Evolutionary conservation across 2,888 invertebrate species (phyloP), one percentile per base, ranked within the genome.

Genomic region (Spialia ferax): DNA sequence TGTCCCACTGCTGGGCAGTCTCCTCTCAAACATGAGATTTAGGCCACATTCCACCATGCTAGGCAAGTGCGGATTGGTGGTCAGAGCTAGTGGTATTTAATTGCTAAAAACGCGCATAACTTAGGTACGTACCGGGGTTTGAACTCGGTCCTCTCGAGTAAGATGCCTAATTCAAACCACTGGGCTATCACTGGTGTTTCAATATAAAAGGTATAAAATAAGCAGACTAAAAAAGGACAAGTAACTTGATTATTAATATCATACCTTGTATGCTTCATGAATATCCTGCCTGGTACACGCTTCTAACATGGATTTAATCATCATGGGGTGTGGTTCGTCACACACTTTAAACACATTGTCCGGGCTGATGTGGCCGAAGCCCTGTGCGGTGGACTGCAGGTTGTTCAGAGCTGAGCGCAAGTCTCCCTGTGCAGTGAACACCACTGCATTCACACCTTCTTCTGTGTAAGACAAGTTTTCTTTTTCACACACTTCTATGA

Each of bases 391-490:
- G 97, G 89, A 77, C 89, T 99, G 99, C 64, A 99, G 91, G 94
- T 99, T 99, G 91, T 99, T 99, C 55, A 99, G 94, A 0, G 97
- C 99, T 82, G 99, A 98, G 77, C 99, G 95, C 97, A 99, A 97
- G 88, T 99, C 99, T 0, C 99, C 99, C 91, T 99, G 99, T 0
- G 99, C 98, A 0, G 99, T 99, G 88, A 99, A 99, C 29, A 99
- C 97, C 72, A 99, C 96, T 0, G 99, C 99, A 87, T 98, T 98
- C 60, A 99, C 91, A 0, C 99, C 99, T 83, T 99, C 98, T 78
- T 99, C 97, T 0, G 97, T 97, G 84, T 98, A 97, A 0, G 96
- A 96, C 1, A 99, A 81, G 59, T 89, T 78, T 73, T 94, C 94
- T 56, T 87, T 87, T 55, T 85, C 79, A 69, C 93, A 93, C 7